Base-by-base conservation (phyloP, 2,797 vertebrate species). In the Poecilia velifera region DNA sequence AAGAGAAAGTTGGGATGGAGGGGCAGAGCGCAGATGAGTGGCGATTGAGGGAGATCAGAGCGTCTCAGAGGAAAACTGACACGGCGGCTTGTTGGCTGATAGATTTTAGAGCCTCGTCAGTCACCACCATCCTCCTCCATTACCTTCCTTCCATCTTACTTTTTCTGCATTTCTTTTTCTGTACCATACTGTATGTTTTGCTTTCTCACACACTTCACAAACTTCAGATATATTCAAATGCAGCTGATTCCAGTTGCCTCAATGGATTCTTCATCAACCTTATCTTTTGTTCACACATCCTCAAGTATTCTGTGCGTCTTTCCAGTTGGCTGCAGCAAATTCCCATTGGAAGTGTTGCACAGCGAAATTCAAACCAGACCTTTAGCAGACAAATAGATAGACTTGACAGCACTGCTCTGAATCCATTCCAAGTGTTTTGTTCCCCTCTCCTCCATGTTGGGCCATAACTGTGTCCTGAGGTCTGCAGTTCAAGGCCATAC, bases 401-500 rank as follows among this genome's bases (percentile, higher is more conserved):
- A 83, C 85, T 82, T 84, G 82, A 86, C 86, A 86, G 80, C 77
- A 28, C 85, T 81, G 82, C 83, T 70, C 79, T 90, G 82, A 91
- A 84, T 90, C 83, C 82, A 45, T 80, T 92, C 87, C 91, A 93
- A 88, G 89, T 88, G 78, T 89, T 90, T 59, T 59, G 12, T 13
- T 22, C 51, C 51, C 10, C 25, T 73, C 88, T 82, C 80, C 84
- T 89, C 86, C 76, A 76, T 86, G 90, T 84, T 79, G 84, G 82
- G 86, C 85, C 85, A 71, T 78, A 86, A 90, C 84, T 79, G 70
- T 51, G 80, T 88, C 84, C 87, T 72, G 84, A 79, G 87, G 86
- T 87, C 88, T 86, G 76, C 76, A 80, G 90, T 84, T 89, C 72
- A 72, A 86, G 87, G 85, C 91, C 92, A 83, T 93, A 93, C 88